Conservation (phyloP, 2,113 vertebrate genomes). For the Festucalex cinctus region DNA sequence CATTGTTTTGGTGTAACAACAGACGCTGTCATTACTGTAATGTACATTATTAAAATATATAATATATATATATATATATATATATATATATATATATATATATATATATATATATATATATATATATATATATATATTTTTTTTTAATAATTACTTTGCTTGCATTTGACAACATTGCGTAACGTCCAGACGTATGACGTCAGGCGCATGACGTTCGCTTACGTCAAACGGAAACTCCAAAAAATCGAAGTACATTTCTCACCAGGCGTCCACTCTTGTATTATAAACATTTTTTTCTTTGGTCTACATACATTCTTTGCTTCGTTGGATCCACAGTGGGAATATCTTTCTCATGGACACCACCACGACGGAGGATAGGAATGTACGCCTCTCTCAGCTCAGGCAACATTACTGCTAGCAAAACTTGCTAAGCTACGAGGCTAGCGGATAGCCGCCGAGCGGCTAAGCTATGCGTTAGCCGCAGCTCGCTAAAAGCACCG, state of each 20-base stretch:
- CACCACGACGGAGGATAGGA: slow-evolving; percentile 31
- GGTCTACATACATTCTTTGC: slow-evolving; percentile 46
- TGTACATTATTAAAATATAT: too few relatives aligned
- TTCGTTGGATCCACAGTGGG: slow-evolving; percentile 26
- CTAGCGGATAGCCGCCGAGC: slow-evolving; percentile 47
- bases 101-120: too few relatives aligned
- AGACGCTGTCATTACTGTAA: too few relatives aligned
- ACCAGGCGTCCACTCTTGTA: slow-evolving; percentile 64
- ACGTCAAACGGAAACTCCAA: slow-evolving; percentile 69
- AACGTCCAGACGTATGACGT: slow-evolving; percentile 48
- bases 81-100: too few relatives aligned
- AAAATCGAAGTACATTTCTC: slow-evolving; percentile 68
- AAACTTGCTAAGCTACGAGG: slow-evolving; percentile 58
- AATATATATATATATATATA: too few relatives aligned
- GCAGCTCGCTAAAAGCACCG: slow-evolving; percentile 53
- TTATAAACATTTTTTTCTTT: slow-evolving; percentile 54
- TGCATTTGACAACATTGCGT: slow-evolving; percentile 31
- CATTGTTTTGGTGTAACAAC: too few relatives aligned
- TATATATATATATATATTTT: too few relatives aligned
- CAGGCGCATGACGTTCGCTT: slow-evolving; percentile 48
- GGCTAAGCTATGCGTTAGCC: slow-evolving; percentile 53
- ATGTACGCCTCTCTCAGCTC: slow-evolving; percentile 47
- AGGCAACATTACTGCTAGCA: slow-evolving; percentile 59
- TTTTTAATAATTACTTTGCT: slow-evolving; percentile 14
- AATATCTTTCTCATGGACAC: slow-evolving; percentile 27